Evolutionary conservation across 2,888 invertebrate species (phyloP).

Genomic region (Cetonia aurata): DNA sequence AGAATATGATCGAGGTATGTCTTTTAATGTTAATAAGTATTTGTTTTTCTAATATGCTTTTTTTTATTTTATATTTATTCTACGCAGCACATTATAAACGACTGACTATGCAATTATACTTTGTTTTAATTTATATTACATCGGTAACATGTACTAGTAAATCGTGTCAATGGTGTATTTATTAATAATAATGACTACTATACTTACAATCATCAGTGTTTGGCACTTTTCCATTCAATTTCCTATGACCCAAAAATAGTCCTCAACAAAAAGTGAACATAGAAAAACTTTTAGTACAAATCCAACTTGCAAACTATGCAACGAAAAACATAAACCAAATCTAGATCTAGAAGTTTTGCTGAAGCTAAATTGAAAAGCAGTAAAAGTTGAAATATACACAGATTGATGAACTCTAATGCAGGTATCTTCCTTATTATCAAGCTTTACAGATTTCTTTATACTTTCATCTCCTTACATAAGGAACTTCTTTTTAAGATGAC

Average conservation of each 20-base stretch:
- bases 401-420: too few relatives aligned
- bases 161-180: background rate
- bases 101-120: background rate
- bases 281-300: background rate
- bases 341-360: too few relatives aligned
- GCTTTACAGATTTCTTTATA: too few relatives aligned
- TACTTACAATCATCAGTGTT: slow-evolving; percentile 10
- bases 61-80: background rate
- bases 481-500: too few relatives aligned
- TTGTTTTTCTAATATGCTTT: background rate
- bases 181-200: background rate
- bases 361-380: too few relatives aligned
- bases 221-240: slow-evolving; percentile 22
- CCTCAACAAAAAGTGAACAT: background rate
- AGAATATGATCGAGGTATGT: slow-evolving; percentile 8
- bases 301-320: too few relatives aligned
- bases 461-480: too few relatives aligned
- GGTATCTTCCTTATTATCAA: too few relatives aligned
- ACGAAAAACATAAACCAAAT: too few relatives aligned
- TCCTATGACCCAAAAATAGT: background rate
- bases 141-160: slow-evolving; percentile 10
- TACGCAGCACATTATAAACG: too few relatives aligned
- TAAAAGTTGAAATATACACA: too few relatives aligned
- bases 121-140: background rate
- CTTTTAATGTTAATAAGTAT: background rate